Evolutionary conservation across 2,113 vertebrate genomes (phyloP).

Genomic region (Hemibagrus wyckioides): DNA sequence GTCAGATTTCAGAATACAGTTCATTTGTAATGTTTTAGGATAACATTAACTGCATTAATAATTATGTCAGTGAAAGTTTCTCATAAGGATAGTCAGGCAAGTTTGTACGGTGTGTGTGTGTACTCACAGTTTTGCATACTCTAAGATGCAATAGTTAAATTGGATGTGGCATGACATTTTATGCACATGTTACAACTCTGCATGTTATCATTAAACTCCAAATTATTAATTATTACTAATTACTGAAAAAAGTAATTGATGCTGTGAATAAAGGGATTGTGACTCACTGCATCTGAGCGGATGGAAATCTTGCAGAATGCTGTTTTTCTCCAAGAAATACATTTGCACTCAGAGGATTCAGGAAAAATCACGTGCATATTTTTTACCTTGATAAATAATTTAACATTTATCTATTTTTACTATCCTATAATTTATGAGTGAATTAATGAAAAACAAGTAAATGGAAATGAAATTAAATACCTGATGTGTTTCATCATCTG

Average conservation of each 20-base stretch:
- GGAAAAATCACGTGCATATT: not conserved
- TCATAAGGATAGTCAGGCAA: no score
- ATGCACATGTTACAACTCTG: not conserved
- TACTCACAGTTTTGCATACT: not conserved
- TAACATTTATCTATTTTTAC: not conserved
- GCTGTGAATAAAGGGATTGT: not conserved
- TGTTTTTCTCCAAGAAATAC: not conserved
- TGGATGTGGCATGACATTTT: not conserved
- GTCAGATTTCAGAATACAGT: not conserved
- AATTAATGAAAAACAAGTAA: not conserved
- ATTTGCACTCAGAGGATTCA: not conserved
- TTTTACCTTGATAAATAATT: not conserved
- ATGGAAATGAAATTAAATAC: not conserved
- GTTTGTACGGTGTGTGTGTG: not conserved
- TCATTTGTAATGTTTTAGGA: not conserved
- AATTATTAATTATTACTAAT: not conserved
- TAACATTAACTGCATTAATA: no score
- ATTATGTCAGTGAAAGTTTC: no score
- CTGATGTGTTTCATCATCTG: not conserved
- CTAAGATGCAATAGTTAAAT: not conserved
- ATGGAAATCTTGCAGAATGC: not conserved
- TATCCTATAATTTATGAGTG: not conserved
- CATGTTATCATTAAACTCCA: not conserved
- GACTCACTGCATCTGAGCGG: not conserved
- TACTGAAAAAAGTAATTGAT: conserved; percentile 1